Evolutionary conservation across 2,113 vertebrate species (phyloP), one percentile per base, ranked within the genome.

Genomic region (Hypanus sabinus): DNA sequence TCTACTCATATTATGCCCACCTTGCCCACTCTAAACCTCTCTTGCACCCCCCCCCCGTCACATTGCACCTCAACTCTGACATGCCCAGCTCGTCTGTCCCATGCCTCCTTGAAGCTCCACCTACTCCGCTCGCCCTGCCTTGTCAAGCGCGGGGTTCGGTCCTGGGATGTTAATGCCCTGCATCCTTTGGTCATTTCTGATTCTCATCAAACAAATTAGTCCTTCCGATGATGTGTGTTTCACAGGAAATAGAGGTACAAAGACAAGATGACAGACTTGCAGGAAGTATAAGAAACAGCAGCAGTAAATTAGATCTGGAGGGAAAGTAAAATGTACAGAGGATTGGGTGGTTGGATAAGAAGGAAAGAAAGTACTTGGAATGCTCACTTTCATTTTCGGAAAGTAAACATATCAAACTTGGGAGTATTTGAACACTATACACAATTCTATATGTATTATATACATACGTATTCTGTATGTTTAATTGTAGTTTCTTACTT

Each of bases 351-450:
- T 46, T 46, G 46, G 46, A 3, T 46, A 4, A 8, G 36, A n/a
- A 62, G 30, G 27, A 57, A 88, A 92, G n/a, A 30, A 70, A 38
- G 46, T 12, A 62, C 57, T n/a, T 14, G 1, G 11, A 71, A 38
- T 33, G 11, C 24, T 92, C 68, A 38, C 65, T 92, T 93, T 73
- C 33, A 93, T 22, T 62, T 68, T 93, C 10, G 8, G 18, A 71
- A 90, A 90, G 36, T 71, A 73, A 73, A 93, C 16, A 36, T 11
- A 92, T 20, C 33, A 68, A 92, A 70, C 91, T 71, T 93, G 91
- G 57, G 20, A 73, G 71, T 55, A 38, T 73, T 73, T 73, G 68
- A 20, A 93, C 27, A 93, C 24, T 33, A 38, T 55, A 73, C 36
- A 46, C 36, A 10, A 93, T 73, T 73, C 12, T 38, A 55, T 73